Percentiles rank a stretch among this genome's conserved stretches.
Conservation (phyloP, 2,888 invertebrate genomes). For the Sinodicranocentrus sp. region DNA sequence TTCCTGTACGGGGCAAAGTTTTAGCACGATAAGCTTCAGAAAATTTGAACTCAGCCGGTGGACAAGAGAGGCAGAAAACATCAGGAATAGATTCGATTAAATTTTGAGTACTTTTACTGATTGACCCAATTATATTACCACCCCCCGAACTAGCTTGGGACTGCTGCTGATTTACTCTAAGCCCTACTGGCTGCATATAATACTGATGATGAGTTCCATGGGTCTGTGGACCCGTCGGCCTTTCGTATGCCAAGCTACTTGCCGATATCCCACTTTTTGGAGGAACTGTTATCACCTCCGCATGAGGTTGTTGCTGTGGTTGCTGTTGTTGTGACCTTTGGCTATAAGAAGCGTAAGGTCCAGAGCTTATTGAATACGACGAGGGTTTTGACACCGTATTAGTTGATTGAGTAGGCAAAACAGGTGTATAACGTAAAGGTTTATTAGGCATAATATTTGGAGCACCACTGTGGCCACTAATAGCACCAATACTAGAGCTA, state of each 20-base stretch:
- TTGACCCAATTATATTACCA: slow-evolving; percentile 60
- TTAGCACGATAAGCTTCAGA: slow-evolving; percentile 77
- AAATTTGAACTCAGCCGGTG: slow-evolving; percentile 76
- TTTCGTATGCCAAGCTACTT: slow-evolving; percentile 56
- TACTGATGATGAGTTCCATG: slow-evolving; percentile 68
- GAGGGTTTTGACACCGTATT: slow-evolving; percentile 63
- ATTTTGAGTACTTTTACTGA: slow-evolving; percentile 76
- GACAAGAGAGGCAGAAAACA: slow-evolving; percentile 77
- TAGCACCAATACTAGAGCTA: slow-evolving; percentile 14
- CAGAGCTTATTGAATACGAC: slow-evolving; percentile 70
- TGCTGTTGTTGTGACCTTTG: slow-evolving; percentile 41
- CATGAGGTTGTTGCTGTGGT: slow-evolving; percentile 22
- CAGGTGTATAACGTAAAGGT: slow-evolving; percentile 74
- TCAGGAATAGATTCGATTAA: slow-evolving; percentile 76
- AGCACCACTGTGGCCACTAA: slow-evolving; percentile 22
- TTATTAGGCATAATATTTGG: slow-evolving; percentile 70
- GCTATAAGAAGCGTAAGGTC: slow-evolving; percentile 68
- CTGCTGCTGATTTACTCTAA: slow-evolving; percentile 48
- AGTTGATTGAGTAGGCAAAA: slow-evolving; percentile 54
- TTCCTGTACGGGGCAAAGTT: slow-evolving; percentile 77
- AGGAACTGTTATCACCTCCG: slow-evolving; percentile 75
- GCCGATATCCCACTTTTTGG: slow-evolving; percentile 70
- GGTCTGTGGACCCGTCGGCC: slow-evolving; percentile 55
- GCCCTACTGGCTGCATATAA: slow-evolving; percentile 60
- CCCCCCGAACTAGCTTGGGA: slow-evolving; percentile 25